Conservation (phyloP, 1,140 invertebrate genomes). For the Ruditapes philippinarum region DNA sequence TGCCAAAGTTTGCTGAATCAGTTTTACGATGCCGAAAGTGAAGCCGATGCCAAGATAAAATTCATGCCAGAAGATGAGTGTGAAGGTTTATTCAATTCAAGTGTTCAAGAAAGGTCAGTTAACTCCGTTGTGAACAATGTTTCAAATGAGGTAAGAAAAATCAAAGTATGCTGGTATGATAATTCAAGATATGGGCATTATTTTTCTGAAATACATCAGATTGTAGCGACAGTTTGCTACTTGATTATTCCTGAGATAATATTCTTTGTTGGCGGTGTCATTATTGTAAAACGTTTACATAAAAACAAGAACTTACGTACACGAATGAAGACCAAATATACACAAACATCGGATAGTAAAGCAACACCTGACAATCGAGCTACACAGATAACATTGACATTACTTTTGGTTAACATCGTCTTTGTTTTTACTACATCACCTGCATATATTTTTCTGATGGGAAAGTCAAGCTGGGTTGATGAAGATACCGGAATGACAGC, state of each 20-base stretch:
- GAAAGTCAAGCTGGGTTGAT: not conserved
- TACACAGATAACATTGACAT: not conserved
- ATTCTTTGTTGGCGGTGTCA: not conserved
- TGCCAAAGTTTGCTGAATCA: no score
- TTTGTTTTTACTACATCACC: conserved; percentile 5
- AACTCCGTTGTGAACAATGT: no score
- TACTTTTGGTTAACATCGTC: not conserved
- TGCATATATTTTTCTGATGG: not conserved
- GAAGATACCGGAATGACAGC: not conserved
- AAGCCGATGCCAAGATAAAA: not conserved
- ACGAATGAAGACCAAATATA: not conserved
- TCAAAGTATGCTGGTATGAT: not conserved
- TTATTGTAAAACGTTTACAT: not conserved
- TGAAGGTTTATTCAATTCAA: no score
- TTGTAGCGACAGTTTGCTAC: not conserved
- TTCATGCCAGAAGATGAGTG: not conserved
- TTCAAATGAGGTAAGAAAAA: not conserved
- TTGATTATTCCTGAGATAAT: not conserved
- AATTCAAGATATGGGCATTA: not conserved
- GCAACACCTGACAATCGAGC: not conserved
- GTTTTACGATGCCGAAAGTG: no score
- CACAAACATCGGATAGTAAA: not conserved
- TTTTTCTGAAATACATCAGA: not conserved
- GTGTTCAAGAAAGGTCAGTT: no score
- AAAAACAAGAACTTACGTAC: not conserved